These are phyloP conservation scores for Phoenicopterus ruber DNA, from an alignment of 2,113 vertebrate species.

Conservation along the genomic window DNA sequence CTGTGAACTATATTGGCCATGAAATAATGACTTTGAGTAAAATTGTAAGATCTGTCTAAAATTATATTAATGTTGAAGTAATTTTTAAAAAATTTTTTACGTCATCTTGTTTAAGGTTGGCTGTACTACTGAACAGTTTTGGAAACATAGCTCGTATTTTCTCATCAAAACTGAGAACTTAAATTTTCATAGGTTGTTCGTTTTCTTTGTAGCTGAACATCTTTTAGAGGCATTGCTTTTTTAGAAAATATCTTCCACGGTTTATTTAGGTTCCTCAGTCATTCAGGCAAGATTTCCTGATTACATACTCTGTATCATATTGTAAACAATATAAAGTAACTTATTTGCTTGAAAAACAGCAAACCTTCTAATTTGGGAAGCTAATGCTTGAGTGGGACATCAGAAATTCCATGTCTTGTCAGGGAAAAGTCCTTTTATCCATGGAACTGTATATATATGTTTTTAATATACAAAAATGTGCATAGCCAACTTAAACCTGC, in stretches of 20 bases:
- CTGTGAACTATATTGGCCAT: background rate
- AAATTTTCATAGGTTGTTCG: background rate
- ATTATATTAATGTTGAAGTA: too few relatives aligned
- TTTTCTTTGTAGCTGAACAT: background rate
- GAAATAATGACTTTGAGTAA: background rate
- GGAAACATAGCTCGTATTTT: background rate
- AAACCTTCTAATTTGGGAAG: background rate
- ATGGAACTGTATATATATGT: background rate
- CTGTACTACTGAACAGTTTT: background rate
- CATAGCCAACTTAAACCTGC: background rate
- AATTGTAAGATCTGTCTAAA: background rate
- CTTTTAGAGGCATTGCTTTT: background rate
- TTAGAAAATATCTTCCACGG: background rate
- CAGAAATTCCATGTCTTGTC: background rate
- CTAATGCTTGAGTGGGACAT: background rate
- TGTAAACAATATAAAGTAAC: background rate
- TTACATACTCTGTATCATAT: too few relatives aligned
- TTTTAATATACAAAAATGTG: background rate
- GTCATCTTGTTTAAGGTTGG: background rate
- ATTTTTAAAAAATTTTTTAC: background rate
- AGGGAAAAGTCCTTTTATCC: background rate
- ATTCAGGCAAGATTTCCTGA: background rate
- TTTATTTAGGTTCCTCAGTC: accelerated
- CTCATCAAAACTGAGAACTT: background rate
- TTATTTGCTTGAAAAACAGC: background rate